Evolutionary conservation across 2,888 invertebrate species (phyloP), one percentile per base, ranked within the genome.

Genomic region (Drosophila trichaetosa): DNA sequence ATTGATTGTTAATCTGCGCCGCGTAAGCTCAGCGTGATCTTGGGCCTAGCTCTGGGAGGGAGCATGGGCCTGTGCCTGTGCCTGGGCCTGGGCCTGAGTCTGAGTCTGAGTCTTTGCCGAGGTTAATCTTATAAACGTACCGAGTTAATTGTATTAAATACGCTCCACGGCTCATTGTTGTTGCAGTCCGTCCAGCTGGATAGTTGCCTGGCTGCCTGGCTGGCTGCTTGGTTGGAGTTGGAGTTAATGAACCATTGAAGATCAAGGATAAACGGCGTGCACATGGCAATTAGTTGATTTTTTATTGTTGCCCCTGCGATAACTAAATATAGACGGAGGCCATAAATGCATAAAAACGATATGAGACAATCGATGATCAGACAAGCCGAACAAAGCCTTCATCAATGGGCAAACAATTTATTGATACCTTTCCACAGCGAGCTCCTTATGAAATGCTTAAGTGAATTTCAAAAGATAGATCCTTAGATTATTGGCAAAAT

Each of bases 1-100:
- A 91, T 91, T 91, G 91, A 91, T 91, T 91, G 90, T 91, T 91
- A 91, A 91, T 91, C 91, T 91, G 83, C 78, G 72, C 79, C 75
- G 80, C 80, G 68, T 66, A 82, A 76, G 69, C 82, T 73, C 65
- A 63, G 82, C 74, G 69, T 81, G 84, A 87, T 81, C 87, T 76
- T 69, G 72, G 49, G 29, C 62, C 62, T 67, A 21, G 48, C 46
- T 31, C 64, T 36, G 49, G 24, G 8, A 46, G 46, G 46, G 4
- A 46, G 40, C 56, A 27, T 11, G 56, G 61, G 62, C 51, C 27
- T 11, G 48, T 42, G 62, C 48, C 27, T 11, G 48, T 52, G 62
- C 48, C 58, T 42, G 62, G 5, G 40, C 56, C 51, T 40, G 62
- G 5, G 40, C 56, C 51, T 40, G 16, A 4, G 10, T 48, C 63